Conservation (phyloP, 2,113 vertebrate genomes). For the Sinocyclocheilus rhinocerous region DNA sequence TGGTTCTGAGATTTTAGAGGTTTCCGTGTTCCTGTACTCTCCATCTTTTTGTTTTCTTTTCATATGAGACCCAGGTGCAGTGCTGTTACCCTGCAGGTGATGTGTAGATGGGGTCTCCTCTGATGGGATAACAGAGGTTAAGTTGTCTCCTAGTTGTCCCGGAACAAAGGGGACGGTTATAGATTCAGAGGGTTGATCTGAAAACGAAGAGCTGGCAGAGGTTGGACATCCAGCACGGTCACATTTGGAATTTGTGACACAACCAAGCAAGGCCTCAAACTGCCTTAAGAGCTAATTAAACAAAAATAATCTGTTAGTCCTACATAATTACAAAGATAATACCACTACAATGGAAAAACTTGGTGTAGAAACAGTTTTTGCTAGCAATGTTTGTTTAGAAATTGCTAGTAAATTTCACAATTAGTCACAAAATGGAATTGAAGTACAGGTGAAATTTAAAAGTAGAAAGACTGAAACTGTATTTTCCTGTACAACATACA, state of each 20-base stretch:
- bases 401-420: too few relatives aligned
- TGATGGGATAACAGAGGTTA: constrained; percentile 2
- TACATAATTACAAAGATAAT: background rate
- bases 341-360: too few relatives aligned
- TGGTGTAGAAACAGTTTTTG: too few relatives aligned
- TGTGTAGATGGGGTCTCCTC: constrained; percentile 5
- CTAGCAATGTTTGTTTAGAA: too few relatives aligned
- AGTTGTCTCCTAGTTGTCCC: constrained; percentile 32
- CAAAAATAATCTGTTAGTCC: background rate
- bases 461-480: too few relatives aligned
- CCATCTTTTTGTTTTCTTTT: constrained; percentile 12
- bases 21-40: background rate
- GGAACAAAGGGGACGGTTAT: constrained; percentile 63
- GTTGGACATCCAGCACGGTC: constrained; percentile 20
- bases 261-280: constrained; percentile 84
- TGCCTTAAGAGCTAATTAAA: constrained; percentile 86
- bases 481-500: too few relatives aligned
- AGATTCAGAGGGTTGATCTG: constrained; percentile 45
- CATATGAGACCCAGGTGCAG: background rate
- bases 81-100: background rate
- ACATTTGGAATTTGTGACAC: constrained; percentile 35
- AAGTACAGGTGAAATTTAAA: too few relatives aligned
- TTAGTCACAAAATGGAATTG: too few relatives aligned
- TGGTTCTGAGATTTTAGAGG: background rate
- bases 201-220: constrained; percentile 60